A percentile compares a stretch with the other conserved stretches of the same genome.
These are phyloP conservation scores for Neocrepidodera transversa DNA, from an alignment of 2,888 invertebrate genomes.

Conservation along the genomic window DNA sequence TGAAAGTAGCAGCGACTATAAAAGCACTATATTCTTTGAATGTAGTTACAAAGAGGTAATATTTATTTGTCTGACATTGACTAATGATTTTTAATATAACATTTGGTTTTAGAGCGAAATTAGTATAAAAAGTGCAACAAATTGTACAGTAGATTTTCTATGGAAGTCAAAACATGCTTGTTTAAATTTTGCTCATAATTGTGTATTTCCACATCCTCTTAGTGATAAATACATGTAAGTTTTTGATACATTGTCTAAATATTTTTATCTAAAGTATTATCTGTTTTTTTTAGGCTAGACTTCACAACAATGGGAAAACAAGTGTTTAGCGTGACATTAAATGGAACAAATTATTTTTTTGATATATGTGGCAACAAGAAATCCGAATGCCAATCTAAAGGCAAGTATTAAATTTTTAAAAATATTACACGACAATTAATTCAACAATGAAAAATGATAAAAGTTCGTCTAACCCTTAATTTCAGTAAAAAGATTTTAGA, in stretches of 20 bases:
- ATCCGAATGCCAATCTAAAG: not conserved
- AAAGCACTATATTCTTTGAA: conserved; percentile 19
- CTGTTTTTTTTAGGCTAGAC: not conserved
- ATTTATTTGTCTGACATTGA: not conserved
- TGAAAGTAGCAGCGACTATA: conserved; percentile 3
- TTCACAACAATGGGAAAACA: not conserved
- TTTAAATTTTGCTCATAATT: conserved; percentile 6
- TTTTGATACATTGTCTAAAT: not conserved
- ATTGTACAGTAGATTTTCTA: conserved; percentile 17
- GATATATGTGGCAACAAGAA: not conserved
- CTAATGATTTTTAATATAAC: not conserved
- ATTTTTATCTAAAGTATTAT: too few species aligned
- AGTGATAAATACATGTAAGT: not conserved
- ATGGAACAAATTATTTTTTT: not conserved
- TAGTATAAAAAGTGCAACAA: conserved; percentile 6
- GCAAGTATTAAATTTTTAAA: conserved; percentile 6
- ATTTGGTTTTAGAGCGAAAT: conserved; percentile 25
- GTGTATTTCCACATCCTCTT: conserved; percentile 11
- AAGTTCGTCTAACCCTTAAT: too few species aligned
- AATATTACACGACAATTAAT: too few species aligned
- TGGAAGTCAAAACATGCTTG: conserved; percentile 29
- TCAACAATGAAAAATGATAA: too few species aligned
- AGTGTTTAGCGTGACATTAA: not conserved
- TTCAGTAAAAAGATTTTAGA: too few species aligned
- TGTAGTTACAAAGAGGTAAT: conserved; percentile 23